Percentiles rank a stretch among this genome's conserved stretches.
Evolutionary conservation across 2,888 invertebrate species (phyloP).

Genomic region (Nomada hirtipes): DNA sequence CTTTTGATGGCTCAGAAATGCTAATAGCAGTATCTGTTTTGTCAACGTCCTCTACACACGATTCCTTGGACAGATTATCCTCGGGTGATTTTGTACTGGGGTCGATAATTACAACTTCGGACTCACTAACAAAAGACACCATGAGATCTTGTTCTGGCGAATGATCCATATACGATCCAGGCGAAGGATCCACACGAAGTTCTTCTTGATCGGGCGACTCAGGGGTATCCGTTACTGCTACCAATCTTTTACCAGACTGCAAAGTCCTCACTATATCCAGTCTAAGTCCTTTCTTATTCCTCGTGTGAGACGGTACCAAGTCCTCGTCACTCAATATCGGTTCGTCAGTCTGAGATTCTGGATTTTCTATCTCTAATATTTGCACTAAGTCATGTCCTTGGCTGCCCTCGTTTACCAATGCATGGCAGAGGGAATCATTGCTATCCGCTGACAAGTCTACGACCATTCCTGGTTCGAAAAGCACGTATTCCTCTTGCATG

Average conservation of each 20-base stretch:
- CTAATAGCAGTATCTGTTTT: slow-evolving; percentile 55
- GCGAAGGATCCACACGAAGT: slow-evolving; percentile 83
- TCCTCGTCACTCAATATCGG: slow-evolving; percentile 78
- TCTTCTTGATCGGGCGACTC: slow-evolving; percentile 86
- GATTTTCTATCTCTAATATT: slow-evolving; percentile 81
- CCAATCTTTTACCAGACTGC: slow-evolving; percentile 82
- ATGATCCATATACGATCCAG: slow-evolving; percentile 82
- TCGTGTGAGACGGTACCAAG: slow-evolving; percentile 71
- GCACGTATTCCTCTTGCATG: slow-evolving; percentile 87
- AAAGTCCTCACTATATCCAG: slow-evolving; percentile 82
- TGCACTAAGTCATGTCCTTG: slow-evolving; percentile 82
- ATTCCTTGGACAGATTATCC: slow-evolving; percentile 86
- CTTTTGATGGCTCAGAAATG: slow-evolving; percentile 57
- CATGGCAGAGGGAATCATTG: slow-evolving; percentile 85
- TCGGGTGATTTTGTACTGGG: slow-evolving; percentile 87
- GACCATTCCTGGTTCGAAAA: slow-evolving; percentile 88
- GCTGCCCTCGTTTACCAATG: slow-evolving; percentile 81
- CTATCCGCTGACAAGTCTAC: slow-evolving; percentile 86
- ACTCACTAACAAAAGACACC: slow-evolving; percentile 84
- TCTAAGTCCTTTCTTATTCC: slow-evolving; percentile 78
- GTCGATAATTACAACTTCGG: slow-evolving; percentile 88
- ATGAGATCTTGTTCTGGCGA: slow-evolving; percentile 84
- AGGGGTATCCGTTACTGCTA: slow-evolving; percentile 84
- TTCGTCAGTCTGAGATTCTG: slow-evolving; percentile 76
- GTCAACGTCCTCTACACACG: slow-evolving; percentile 69